Evolutionary conservation across 2,888 invertebrate genomes (phyloP).

Genomic region (Cynaeus angustus): DNA sequence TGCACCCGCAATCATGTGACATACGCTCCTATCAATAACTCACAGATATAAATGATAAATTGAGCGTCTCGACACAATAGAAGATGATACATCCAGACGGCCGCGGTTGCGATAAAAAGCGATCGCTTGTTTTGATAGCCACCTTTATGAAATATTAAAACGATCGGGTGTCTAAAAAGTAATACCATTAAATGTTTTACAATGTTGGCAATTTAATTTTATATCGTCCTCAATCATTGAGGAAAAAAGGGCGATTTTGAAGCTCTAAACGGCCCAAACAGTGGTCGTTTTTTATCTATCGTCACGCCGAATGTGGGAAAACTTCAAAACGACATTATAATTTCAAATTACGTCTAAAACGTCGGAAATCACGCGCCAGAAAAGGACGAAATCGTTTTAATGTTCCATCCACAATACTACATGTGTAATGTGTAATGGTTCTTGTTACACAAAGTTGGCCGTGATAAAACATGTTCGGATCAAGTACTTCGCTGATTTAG

Average conservation of each 20-base stretch:
- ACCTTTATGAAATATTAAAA: conserved; percentile 66
- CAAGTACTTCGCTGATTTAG: conserved; percentile 46
- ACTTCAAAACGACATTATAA: conserved; percentile 35
- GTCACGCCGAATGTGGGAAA: conserved; percentile 58
- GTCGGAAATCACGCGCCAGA: conserved; percentile 1
- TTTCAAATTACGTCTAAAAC: conserved; percentile 26
- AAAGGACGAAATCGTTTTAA: conserved; percentile 30
- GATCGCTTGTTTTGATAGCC: conserved; percentile 56
- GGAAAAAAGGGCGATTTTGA: conserved; percentile 55
- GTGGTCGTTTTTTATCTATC: conserved; percentile 55
- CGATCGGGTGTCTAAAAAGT: conserved; percentile 63
- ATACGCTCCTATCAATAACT: conserved; percentile 57
- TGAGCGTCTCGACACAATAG: conserved; percentile 41
- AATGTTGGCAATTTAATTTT: conserved; percentile 64
- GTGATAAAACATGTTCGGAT: conserved; percentile 45
- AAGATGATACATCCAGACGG: conserved; percentile 26
- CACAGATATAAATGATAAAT: conserved; percentile 55
- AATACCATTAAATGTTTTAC: conserved; percentile 68
- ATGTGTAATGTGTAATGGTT: conserved; percentile 47
- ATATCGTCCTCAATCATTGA: conserved; percentile 62
- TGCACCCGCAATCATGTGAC: conserved; percentile 57
- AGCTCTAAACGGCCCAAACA: conserved; percentile 58
- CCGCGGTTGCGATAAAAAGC: conserved; percentile 16
- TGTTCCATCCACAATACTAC: conserved; percentile 40
- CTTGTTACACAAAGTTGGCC: conserved; percentile 44